Evolutionary conservation across 2,888 invertebrate genomes (phyloP), one percentile per base, ranked within the genome.

Genomic region (Anagyrus pseudococci): DNA sequence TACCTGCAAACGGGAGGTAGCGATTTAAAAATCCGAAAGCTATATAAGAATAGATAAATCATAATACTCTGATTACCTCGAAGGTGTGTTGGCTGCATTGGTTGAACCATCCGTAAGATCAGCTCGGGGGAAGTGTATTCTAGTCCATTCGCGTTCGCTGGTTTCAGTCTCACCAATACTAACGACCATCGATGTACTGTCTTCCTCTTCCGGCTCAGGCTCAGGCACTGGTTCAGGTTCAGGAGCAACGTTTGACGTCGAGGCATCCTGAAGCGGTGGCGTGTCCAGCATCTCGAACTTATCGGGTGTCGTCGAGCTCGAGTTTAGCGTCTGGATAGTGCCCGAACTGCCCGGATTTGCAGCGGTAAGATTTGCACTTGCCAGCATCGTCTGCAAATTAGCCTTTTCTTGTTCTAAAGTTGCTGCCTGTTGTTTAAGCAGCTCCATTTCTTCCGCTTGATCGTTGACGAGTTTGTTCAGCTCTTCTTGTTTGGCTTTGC

Each of bases 381-480:
- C 67, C 22, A 77, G 67, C 29, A 74, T 83, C 71, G 85, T 83
- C 17, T 86, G 84, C 66, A 87, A 83, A 70, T 86, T 85, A 15
- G 83, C 71, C 71, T 87, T 87, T 69, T 87, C 87, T 48, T 84
- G 84, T 71, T 87, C 85, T 58, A 87, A 76, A 3, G 81, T 81
- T 61, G 80, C 80, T 50, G 85, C 77, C 75, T 85, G 85, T 69
- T 85, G 84, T 77, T 85, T 85, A 19, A 87, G 76, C 40, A 83
- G 77, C 68, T 85, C 84, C 70, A 86, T 83, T 72, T 87, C 85
- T 13, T 63, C 59, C 8, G 57, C 53, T 22, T 63, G 62, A 3
- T 66, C 57, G 17, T 50, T 68, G 49, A 77, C 74, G 70, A 71
- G 62, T 66, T 73, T 70, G 26, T 67, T 69, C 4, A 73, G 68